These are phyloP conservation scores for Myopa testacea DNA, from an alignment of 2,888 invertebrate species.

Conservation along the genomic window DNA sequence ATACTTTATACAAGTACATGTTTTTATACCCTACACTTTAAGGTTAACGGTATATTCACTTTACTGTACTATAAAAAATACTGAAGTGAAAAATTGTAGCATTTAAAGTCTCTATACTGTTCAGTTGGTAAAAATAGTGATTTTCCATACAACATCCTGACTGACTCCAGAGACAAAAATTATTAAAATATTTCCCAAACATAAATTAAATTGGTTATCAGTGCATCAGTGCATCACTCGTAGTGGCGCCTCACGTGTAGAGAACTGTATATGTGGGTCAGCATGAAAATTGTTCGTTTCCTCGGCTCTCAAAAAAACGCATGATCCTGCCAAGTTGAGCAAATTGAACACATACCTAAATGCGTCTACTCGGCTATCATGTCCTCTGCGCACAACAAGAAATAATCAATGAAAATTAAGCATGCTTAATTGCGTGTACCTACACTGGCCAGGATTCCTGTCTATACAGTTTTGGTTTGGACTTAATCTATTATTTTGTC, in stretches of 20 bases:
- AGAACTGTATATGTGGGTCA: neutral
- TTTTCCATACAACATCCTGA: neutral
- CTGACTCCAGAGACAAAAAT: neutral
- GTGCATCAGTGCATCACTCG: constrained; percentile 2
- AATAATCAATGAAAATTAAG: constrained; percentile 27
- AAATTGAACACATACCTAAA: constrained; percentile 2
- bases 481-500: constrained; percentile 56
- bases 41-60: no score
- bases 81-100: no score
- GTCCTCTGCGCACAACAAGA: neutral
- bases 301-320: neutral
- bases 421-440: neutral
- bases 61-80: no score
- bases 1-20: no score
- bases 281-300: neutral
- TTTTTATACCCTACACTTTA: neutral
- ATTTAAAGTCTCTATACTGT: no score
- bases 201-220: constrained; percentile 25
- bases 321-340: constrained; percentile 2
- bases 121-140: neutral
- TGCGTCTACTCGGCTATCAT: neutral
- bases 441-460: constrained; percentile 38
- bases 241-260: constrained; percentile 40
- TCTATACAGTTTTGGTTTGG: constrained; percentile 21
- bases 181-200: constrained; percentile 31